Evolutionary conservation across 2,888 invertebrate genomes (phyloP).

Genomic region (Diogma glabrata): DNA sequence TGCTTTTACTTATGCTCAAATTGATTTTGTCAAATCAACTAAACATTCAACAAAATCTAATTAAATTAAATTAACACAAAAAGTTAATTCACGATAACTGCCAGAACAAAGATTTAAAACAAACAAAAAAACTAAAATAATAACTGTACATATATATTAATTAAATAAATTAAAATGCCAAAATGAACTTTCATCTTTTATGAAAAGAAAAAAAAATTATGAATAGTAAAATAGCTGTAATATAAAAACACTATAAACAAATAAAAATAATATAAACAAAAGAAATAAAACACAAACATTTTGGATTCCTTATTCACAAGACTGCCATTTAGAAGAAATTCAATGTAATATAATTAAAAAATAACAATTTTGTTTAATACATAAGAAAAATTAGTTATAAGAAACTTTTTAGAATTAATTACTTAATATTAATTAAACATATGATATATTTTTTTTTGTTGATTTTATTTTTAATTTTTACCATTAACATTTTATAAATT

Average conservation of each 20-base stretch:
- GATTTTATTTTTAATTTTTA: too few relatives aligned
- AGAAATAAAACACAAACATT: conserved; percentile 1
- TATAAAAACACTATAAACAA: not conserved
- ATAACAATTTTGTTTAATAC: conserved; percentile 1
- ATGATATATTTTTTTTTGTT: too few relatives aligned
- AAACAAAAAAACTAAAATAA: conserved; percentile 3
- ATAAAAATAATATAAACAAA: conserved; percentile 5
- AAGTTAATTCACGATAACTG: conserved; percentile 3
- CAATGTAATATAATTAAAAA: not conserved
- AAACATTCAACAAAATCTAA: conserved; percentile 18
- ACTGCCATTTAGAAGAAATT: conserved; percentile 11
- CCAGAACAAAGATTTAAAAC: conserved; percentile 10
- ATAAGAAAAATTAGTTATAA: conserved; percentile 3
- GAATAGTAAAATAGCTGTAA: conserved; percentile 3
- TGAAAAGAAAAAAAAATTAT: not conserved
- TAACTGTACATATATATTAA: conserved; percentile 2
- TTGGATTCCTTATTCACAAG: conserved; percentile 9
- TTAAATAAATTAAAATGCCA: not conserved
- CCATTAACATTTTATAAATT: too few relatives aligned
- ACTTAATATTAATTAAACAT: conserved; percentile 7
- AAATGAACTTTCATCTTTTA: too few relatives aligned
- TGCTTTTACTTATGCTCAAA: conserved; percentile 61
- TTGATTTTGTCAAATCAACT: conserved; percentile 51
- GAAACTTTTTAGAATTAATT: conserved; percentile 6
- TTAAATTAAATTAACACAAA: conserved; percentile 7